Evolutionary conservation across 2,113 vertebrate genomes (phyloP).

Genomic region (Neolamprologus devosi): DNA sequence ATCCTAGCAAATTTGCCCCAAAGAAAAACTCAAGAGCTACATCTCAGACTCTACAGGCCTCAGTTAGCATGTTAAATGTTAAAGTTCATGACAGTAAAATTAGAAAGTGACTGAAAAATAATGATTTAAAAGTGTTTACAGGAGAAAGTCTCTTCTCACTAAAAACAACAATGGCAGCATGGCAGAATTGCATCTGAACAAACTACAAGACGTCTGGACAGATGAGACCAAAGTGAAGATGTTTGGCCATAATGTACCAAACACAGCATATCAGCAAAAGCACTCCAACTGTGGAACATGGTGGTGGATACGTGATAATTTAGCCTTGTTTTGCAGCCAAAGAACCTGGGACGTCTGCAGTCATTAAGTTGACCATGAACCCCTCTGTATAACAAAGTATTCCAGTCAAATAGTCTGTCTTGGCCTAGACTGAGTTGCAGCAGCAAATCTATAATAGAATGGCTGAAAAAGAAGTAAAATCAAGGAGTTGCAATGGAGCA

Average conservation of each 20-base stretch:
- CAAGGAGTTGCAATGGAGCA: neutral
- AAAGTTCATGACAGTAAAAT: neutral
- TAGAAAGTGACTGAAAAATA: neutral
- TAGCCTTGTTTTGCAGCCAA: neutral
- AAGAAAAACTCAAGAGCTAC: neutral
- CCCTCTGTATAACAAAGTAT: neutral
- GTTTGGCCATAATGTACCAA: neutral
- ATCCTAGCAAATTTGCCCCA: neutral
- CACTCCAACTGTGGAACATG: neutral
- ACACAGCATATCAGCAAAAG: neutral
- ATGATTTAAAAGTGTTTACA: neutral
- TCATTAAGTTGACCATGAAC: neutral
- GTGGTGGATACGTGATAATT: too few relatives aligned
- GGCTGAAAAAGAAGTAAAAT: neutral
- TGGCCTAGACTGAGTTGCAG: neutral
- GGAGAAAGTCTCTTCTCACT: neutral
- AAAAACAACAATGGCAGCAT: neutral
- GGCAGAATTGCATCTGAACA: neutral
- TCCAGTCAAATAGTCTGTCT: neutral
- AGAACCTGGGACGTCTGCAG: rapidly evolving
- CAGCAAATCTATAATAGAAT: neutral
- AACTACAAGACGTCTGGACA: neutral
- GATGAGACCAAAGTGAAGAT: neutral
- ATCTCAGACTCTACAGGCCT: neutral
- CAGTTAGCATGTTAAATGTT: neutral